Percentiles rank a stretch among this genome's conserved stretches.
These are phyloP conservation scores for Brachypteracias leptosomus DNA, from an alignment of 2,113 vertebrate species.

Conservation along the genomic window DNA sequence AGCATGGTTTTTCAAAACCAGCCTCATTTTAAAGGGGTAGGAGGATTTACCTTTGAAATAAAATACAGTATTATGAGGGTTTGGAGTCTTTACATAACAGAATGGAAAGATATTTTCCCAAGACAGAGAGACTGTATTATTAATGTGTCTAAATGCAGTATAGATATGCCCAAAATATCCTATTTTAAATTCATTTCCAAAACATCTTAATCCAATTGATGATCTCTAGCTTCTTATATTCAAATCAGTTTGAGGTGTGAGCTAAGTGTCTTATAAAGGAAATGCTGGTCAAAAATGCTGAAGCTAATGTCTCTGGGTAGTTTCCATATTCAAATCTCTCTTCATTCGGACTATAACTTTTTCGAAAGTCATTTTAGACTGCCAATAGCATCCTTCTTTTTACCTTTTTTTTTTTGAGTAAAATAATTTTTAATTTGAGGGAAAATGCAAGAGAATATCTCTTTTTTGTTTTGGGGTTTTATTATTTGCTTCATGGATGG, in stretches of 20 bases:
- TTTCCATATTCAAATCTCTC: neutral
- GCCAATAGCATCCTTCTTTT: neutral
- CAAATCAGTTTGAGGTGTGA: neutral
- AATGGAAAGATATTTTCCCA: neutral
- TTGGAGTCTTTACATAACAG: neutral
- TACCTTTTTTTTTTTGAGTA: neutral
- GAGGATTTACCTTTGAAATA: neutral
- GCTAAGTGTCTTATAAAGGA: neutral
- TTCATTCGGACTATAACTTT: neutral
- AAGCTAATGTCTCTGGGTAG: neutral
- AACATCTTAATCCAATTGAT: neutral
- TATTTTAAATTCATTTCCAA: neutral
- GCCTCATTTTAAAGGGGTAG: neutral
- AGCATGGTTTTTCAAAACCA: neutral
- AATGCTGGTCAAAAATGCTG: neutral
- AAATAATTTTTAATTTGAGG: neutral
- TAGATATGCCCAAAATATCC: neutral
- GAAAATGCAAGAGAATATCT: neutral
- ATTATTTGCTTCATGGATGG: neutral
- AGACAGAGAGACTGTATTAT: neutral
- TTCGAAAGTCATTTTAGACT: neutral
- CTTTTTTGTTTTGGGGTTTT: neutral
- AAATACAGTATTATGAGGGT: neutral
- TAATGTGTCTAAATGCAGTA: neutral
- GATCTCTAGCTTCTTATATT: constrained; percentile 7